These are phyloP conservation scores for Chelonus insularis DNA, from an alignment of 1,140 invertebrate genomes.

Conservation along the genomic window DNA sequence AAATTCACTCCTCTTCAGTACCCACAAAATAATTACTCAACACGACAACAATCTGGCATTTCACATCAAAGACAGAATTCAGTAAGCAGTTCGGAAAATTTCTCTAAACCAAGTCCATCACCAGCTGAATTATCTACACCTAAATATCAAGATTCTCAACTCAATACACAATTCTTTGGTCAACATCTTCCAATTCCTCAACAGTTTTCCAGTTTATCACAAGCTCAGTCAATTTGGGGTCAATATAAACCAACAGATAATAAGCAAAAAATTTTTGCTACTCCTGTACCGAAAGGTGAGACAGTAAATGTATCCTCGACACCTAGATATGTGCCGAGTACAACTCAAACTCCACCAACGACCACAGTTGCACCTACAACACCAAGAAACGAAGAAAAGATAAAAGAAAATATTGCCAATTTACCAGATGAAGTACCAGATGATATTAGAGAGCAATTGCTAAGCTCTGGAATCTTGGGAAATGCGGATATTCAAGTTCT, in stretches of 20 bases:
- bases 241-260: constrained; percentile 36
- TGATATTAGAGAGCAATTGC: constrained; percentile 77
- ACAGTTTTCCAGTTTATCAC: constrained; percentile 20
- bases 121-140: constrained; percentile 35
- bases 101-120: constrained; percentile 49
- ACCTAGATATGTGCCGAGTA: constrained; percentile 29
- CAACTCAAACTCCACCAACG: constrained; percentile 35
- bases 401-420: constrained; percentile 62
- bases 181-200: constrained; percentile 39
- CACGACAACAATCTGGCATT: constrained; percentile 31
- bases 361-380: constrained; percentile 35
- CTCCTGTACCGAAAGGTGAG: constrained; percentile 41
- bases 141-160: constrained; percentile 30
- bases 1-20: constrained; percentile 30
- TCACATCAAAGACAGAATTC: constrained; percentile 38
- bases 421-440: constrained; percentile 86
- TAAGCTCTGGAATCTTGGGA: constrained; percentile 82
- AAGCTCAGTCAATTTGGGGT: constrained; percentile 46
- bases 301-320: constrained; percentile 21
- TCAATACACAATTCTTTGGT: constrained; percentile 33
- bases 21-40: constrained; percentile 34
- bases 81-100: constrained; percentile 46
- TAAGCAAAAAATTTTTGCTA: constrained; percentile 52
- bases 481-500: constrained; percentile 85
- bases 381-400: constrained; percentile 59